phyloP scores from a whole-genome alignment of 2,888 invertebrate genomes.

The Alcis repandata region DNA sequence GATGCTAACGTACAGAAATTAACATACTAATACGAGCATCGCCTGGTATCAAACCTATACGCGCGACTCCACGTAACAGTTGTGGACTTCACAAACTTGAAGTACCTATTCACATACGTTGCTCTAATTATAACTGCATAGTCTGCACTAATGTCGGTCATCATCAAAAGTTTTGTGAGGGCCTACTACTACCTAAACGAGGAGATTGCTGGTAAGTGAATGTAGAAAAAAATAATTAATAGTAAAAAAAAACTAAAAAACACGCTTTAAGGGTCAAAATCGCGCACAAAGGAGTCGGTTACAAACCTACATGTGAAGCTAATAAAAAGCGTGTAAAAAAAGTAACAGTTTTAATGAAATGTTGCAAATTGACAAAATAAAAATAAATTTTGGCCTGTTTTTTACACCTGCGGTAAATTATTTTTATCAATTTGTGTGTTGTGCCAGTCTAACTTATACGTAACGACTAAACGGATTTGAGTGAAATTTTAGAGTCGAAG shows the following conservation, averaged over 20 bases:
- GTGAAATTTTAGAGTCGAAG: too few relatives aligned
- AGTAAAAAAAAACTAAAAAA: not conserved
- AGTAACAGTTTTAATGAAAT: too few relatives aligned
- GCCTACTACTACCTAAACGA: slow-evolving; percentile 77
- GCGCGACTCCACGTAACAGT: not conserved
- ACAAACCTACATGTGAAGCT: too few relatives aligned
- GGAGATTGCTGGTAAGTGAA: slow-evolving; percentile 71
- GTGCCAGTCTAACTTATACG: too few relatives aligned
- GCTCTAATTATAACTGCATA: not conserved
- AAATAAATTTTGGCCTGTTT: too few relatives aligned
- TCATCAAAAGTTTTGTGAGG: slow-evolving; percentile 66
- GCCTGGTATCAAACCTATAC: slow-evolving; percentile 4
- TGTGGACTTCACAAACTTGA: not conserved
- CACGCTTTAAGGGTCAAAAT: not conserved
- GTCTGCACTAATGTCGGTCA: slow-evolving; percentile 65
- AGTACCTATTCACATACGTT: slow-evolving; percentile 10
- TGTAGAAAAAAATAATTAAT: not conserved
- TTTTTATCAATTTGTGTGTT: too few relatives aligned
- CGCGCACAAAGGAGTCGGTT: too few relatives aligned
- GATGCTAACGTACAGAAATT: not conserved
- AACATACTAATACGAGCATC: not conserved
- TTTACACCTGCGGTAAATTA: too few relatives aligned
- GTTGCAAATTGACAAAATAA: too few relatives aligned
- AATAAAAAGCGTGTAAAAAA: too few relatives aligned
- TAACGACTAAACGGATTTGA: too few relatives aligned